Conservation (phyloP, 2,797 vertebrate genomes). For the Pelodytes ibericus region DNA sequence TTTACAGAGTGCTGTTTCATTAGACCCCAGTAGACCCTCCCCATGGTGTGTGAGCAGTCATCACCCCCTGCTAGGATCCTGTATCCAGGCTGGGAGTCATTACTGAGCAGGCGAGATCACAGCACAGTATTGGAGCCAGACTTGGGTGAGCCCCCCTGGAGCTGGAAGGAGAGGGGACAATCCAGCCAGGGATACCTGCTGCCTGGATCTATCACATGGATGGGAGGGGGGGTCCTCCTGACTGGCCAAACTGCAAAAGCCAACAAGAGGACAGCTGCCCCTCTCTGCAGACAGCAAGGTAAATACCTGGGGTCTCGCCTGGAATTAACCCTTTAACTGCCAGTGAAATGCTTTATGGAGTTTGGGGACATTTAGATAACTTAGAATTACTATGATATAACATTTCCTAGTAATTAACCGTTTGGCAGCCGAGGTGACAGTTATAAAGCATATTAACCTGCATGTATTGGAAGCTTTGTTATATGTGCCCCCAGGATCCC, state of each 20-base stretch:
- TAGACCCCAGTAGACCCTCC: background rate
- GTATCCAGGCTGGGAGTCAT: slow-evolving; percentile 2
- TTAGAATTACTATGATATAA: too few species aligned
- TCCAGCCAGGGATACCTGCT: background rate
- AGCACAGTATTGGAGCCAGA: slow-evolving; percentile 27
- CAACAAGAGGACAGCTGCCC: background rate
- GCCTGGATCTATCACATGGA: slow-evolving; percentile 3
- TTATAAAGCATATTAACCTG: too few species aligned
- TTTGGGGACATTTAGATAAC: too few species aligned
- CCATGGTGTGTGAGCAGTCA: background rate
- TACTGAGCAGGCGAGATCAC: background rate
- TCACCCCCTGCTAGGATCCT: background rate
- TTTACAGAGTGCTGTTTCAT: background rate
- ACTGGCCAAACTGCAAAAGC: background rate
- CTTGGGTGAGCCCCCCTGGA: background rate
- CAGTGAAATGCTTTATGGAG: too few species aligned
- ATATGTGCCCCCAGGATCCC: too few species aligned
- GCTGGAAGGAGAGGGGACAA: background rate
- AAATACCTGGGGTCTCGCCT: too few species aligned
- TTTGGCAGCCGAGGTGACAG: too few species aligned
- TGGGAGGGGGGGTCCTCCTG: background rate
- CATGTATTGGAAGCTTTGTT: too few species aligned
- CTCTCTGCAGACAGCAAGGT: background rate
- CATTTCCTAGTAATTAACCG: too few species aligned
- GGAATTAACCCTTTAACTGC: too few species aligned